Evolutionary conservation across 2,888 invertebrate species (phyloP).

Genomic region (Cataglyphis cursor): DNA sequence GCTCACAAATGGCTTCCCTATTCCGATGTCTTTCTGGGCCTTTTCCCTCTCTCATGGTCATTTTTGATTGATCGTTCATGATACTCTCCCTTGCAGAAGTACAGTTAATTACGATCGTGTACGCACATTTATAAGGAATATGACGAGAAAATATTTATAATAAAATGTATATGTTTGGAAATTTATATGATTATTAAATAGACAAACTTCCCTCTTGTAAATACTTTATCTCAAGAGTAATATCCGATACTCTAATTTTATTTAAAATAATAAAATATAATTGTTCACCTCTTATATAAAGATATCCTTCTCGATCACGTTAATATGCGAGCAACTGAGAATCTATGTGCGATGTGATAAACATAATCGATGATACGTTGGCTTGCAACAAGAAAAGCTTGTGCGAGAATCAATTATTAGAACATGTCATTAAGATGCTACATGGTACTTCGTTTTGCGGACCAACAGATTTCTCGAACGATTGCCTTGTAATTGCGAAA

Average conservation of each 20-base stretch:
- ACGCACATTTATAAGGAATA: no score
- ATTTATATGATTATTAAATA: background rate
- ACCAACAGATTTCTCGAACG: conserved; percentile 51
- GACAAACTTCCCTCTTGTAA: background rate
- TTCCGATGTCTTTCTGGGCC: no score
- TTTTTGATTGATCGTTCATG: no score
- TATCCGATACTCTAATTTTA: background rate
- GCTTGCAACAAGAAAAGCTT: background rate
- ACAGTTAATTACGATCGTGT: no score
- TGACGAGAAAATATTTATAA: background rate
- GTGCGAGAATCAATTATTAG: conserved; percentile 41
- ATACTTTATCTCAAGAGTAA: background rate
- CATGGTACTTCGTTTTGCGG: conserved; percentile 47
- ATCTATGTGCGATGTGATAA: background rate
- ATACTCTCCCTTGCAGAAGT: no score
- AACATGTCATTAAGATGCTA: conserved; percentile 37
- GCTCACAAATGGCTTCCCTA: no score
- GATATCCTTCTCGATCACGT: background rate
- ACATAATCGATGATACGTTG: background rate
- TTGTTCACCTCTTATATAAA: background rate
- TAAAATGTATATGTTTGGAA: background rate
- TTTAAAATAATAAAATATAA: background rate
- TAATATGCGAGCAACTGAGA: background rate
- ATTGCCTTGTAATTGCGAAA: conserved; percentile 59
- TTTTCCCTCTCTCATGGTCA: no score